Evolutionary conservation across 2,888 invertebrate genomes (phyloP).

Genomic region (Pseudanteris insignis): DNA sequence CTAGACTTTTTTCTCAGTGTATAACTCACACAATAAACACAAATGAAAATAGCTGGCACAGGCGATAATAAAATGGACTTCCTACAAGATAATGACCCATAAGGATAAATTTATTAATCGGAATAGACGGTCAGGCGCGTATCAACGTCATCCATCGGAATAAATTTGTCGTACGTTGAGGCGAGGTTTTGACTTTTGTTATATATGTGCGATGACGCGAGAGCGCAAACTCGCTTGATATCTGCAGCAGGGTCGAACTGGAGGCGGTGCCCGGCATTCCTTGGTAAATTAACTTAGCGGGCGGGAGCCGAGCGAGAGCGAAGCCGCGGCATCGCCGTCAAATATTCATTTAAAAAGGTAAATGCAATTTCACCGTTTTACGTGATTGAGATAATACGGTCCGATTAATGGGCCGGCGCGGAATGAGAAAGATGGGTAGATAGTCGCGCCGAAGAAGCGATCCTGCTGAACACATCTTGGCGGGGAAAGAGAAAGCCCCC

Average conservation of each 20-base stretch:
- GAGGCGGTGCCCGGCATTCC: conserved; percentile 66
- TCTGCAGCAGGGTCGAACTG: conserved; percentile 55
- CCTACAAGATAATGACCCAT: conserved; percentile 17
- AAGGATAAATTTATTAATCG: conserved; percentile 21
- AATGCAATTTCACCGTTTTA: conserved; percentile 67
- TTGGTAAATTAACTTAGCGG: conserved; percentile 66
- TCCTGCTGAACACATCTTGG: conserved; percentile 32
- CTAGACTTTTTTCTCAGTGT: too few species aligned
- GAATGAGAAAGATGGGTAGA: conserved; percentile 41
- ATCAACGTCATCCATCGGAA: conserved; percentile 10
- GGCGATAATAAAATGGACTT: conserved; percentile 4
- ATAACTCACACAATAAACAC: too few species aligned
- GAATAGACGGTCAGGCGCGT: conserved; percentile 15
- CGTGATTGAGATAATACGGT: conserved; percentile 66
- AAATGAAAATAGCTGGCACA: too few species aligned
- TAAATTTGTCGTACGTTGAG: conserved; percentile 12
- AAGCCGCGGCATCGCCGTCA: conserved; percentile 57
- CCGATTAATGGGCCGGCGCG: conserved; percentile 62
- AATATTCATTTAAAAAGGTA: conserved; percentile 67
- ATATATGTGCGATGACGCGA: conserved; percentile 40
- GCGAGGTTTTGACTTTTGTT: conserved; percentile 27
- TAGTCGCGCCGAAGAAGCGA: conserved; percentile 35
- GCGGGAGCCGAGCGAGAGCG: conserved; percentile 66
- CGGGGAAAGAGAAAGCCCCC: conserved; percentile 27
- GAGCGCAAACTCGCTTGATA: conserved; percentile 41